Percentiles rank a stretch among this genome's conserved stretches.
Evolutionary conservation across 1,140 invertebrate genomes (phyloP).

Genomic region (Brachionus koreanus): DNA sequence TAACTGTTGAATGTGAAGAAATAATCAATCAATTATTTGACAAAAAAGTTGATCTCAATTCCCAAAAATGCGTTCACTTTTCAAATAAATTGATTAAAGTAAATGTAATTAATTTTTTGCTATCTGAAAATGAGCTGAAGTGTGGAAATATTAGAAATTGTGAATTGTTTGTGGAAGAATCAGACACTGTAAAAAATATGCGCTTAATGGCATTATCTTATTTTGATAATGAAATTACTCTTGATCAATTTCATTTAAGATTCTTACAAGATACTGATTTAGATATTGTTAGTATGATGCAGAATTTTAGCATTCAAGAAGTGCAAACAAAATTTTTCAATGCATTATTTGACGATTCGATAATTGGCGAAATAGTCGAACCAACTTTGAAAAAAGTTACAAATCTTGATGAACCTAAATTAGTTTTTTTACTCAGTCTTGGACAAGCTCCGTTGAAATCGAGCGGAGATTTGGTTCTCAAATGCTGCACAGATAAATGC

Average conservation of each 20-base stretch:
- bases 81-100: background rate
- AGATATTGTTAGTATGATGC: background rate
- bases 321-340: background rate
- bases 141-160: background rate
- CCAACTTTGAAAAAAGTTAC: background rate
- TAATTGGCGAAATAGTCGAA: background rate
- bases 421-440: background rate
- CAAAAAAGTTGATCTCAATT: background rate
- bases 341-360: background rate
- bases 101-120: constrained; percentile 7
- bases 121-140: background rate
- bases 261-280: background rate
- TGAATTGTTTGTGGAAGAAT: constrained; percentile 13
- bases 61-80: background rate
- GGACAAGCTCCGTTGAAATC: background rate
- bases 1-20: constrained; percentile 8
- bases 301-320: background rate
- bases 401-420: background rate
- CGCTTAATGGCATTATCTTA: constrained; percentile 4
- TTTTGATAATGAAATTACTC: background rate
- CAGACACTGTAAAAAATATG: constrained; percentile 17
- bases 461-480: background rate
- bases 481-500: background rate
- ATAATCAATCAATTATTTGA: background rate
- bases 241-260: constrained; percentile 21